Evolutionary conservation across 2,888 invertebrate genomes (phyloP).

Genomic region (Philonicus albiceps): DNA sequence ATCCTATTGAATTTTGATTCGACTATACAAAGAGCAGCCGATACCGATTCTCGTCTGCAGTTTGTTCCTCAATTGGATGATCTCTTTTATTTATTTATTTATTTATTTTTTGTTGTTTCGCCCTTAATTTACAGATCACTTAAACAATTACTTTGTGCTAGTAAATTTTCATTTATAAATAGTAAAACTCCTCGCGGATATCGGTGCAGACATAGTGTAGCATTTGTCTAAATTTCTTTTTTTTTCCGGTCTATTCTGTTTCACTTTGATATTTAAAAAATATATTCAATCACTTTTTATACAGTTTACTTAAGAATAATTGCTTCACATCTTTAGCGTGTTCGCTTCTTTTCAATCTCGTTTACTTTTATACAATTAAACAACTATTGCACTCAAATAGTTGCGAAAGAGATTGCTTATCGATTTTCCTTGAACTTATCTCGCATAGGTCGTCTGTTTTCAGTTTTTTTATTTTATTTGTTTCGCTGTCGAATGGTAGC

Average conservation of each 20-base stretch:
- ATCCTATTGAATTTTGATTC: constrained; percentile 4
- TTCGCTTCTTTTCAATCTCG: background rate
- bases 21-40: constrained; percentile 31
- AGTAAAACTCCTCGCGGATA: constrained; percentile 2
- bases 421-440: background rate
- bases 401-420: constrained; percentile 39
- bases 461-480: background rate
- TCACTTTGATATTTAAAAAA: constrained; percentile 2
- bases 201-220: constrained; percentile 22
- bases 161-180: background rate
- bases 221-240: background rate
- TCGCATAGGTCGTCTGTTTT: background rate
- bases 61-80: background rate
- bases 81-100: background rate
- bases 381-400: constrained; percentile 39
- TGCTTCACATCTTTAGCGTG: background rate
- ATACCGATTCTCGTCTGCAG: background rate
- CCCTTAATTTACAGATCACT: constrained; percentile 24
- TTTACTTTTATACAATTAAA: constrained; percentile 37
- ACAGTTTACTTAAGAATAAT: background rate
- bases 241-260: background rate
- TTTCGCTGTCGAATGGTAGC: background rate
- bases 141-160: constrained; percentile 28
- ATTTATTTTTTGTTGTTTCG: background rate
- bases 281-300: constrained; percentile 27